Evolutionary conservation across 1,140 invertebrate genomes (phyloP).

Genomic region (Drosophila tristis): DNA sequence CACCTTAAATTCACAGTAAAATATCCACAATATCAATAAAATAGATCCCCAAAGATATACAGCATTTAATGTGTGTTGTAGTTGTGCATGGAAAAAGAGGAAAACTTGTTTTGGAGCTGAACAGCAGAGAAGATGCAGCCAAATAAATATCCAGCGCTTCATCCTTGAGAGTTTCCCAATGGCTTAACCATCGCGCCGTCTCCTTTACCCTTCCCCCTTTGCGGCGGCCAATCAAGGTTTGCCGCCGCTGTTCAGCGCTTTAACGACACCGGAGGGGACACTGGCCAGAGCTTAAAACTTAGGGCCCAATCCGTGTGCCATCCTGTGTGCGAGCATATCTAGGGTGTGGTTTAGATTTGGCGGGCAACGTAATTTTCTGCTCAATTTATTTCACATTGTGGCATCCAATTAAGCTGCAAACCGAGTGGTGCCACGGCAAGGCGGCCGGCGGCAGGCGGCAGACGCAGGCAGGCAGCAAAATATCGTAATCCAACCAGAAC

Average conservation of each 20-base stretch:
- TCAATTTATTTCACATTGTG: conserved; percentile 84
- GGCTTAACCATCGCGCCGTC: no score
- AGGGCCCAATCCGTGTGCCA: conserved; percentile 11
- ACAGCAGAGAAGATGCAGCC: no score
- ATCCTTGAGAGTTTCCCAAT: no score
- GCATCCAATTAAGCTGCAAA: conserved; percentile 84
- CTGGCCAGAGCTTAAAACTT: conserved; percentile 49
- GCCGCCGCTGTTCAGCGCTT: conserved; percentile 12
- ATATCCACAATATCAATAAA: no score
- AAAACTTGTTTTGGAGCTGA: no score
- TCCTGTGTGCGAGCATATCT: neutral
- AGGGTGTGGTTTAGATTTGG: conserved; percentile 70
- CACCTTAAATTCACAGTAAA: no score
- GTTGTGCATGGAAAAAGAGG: no score
- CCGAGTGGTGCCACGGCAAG: conserved; percentile 31
- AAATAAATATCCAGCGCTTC: no score
- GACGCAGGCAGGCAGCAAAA: conserved; percentile 13
- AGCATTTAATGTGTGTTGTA: no score
- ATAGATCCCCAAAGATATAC: no score
- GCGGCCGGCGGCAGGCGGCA: no score
- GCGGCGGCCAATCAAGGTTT: neutral
- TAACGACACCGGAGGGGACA: conserved; percentile 66
- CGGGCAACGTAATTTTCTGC: conserved; percentile 84
- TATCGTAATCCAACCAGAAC: conserved; percentile 31
- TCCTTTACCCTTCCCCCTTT: no score